phyloP scores from a whole-genome alignment of 2,113 vertebrate genomes.

The Seriola quinqueradiata region DNA sequence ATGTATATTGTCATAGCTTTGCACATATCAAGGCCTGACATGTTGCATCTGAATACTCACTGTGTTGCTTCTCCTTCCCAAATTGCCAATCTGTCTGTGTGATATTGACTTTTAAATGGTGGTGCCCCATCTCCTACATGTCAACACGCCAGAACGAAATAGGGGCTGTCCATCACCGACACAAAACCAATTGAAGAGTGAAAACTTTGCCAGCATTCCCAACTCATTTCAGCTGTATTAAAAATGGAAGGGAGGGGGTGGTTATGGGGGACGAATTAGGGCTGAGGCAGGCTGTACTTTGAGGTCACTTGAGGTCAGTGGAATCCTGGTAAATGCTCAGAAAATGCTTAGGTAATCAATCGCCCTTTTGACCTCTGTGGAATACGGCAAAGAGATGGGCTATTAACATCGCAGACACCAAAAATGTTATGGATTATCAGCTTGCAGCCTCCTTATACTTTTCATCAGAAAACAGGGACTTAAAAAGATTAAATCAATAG shows the following conservation, averaged over 20 bases:
- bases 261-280: conserved; percentile 13
- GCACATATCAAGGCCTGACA: conserved; percentile 20
- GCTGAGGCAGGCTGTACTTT: conserved; percentile 25
- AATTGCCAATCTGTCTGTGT: conserved; percentile 62
- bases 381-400: conserved; percentile 43
- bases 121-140: conserved; percentile 42
- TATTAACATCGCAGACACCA: conserved; percentile 46
- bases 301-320: conserved; percentile 66
- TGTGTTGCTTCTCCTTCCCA: conserved; percentile 39
- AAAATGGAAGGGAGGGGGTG: conserved; percentile 21
- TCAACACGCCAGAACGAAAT: conserved; percentile 42
- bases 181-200: conserved; percentile 20
- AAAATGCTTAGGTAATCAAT: conserved; percentile 74
- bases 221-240: conserved; percentile 53
- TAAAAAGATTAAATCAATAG: conserved; percentile 74
- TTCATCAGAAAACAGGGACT: conserved; percentile 62
- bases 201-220: conserved; percentile 36
- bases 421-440: conserved; percentile 50
- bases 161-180: conserved; percentile 43
- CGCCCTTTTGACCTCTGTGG: conserved; percentile 57
- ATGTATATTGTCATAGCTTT: conserved; percentile 35
- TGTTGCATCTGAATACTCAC: conserved; percentile 34
- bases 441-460: conserved; percentile 46
- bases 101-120: conserved; percentile 68
- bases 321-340: conserved; percentile 50